These are phyloP conservation scores for Sparidentex hasta DNA, from an alignment of 2,797 vertebrate genomes.

Conservation along the genomic window DNA sequence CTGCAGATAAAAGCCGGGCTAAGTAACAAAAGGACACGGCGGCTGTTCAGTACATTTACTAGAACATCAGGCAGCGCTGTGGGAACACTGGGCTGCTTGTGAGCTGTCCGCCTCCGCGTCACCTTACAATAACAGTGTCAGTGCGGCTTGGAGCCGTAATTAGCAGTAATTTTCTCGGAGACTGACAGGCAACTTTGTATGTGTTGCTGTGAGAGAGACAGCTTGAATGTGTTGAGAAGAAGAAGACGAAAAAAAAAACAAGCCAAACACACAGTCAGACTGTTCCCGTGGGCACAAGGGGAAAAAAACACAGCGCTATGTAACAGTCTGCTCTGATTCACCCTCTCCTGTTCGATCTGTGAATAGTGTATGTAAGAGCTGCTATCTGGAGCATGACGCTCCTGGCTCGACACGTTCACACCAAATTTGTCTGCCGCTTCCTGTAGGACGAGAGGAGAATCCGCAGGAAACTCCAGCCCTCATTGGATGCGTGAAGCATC, in stretches of 20 bases:
- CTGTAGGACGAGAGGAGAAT: slow-evolving; percentile 83
- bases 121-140: slow-evolving; percentile 54
- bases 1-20: background rate
- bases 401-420: slow-evolving; percentile 58
- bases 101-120: slow-evolving; percentile 57
- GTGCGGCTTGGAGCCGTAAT: slow-evolving; percentile 61
- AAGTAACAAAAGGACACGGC: slow-evolving; percentile 5
- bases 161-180: slow-evolving; percentile 49
- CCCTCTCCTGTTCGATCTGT: slow-evolving; percentile 56
- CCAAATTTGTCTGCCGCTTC: slow-evolving; percentile 87
- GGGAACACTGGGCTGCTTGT: slow-evolving; percentile 53
- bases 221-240: slow-evolving; percentile 51
- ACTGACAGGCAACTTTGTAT: slow-evolving; percentile 61
- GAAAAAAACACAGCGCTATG: slow-evolving; percentile 39
- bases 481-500: slow-evolving; percentile 79
- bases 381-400: slow-evolving; percentile 70
- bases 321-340: slow-evolving; percentile 73
- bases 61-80: slow-evolving; percentile 43
- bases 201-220: slow-evolving; percentile 47
- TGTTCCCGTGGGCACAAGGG: slow-evolving; percentile 73
- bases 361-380: slow-evolving; percentile 71
- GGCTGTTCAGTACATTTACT: slow-evolving; percentile 5
- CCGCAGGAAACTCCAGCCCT: slow-evolving; percentile 76
- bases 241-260: slow-evolving; percentile 8
- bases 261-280: slow-evolving; percentile 59